Evolutionary conservation across 2,797 vertebrate genomes (phyloP).

Genomic region (Pipistrellus kuhlii): DNA sequence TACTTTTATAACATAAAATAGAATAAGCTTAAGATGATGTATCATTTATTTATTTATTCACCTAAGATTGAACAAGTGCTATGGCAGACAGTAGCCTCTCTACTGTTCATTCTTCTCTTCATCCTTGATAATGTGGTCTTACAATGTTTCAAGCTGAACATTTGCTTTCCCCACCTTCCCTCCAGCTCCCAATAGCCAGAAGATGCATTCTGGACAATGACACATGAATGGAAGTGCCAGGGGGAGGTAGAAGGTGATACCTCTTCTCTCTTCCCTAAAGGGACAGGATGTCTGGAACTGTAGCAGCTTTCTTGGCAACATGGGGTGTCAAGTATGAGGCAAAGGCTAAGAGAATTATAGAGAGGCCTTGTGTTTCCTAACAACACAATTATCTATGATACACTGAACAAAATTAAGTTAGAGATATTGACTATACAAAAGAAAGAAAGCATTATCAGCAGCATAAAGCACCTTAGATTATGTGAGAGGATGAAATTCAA

Average conservation of each 20-base stretch:
- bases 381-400: conserved; percentile 2
- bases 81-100: not conserved
- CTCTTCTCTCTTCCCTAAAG: not conserved
- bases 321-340: not conserved
- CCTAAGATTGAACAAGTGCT: not conserved
- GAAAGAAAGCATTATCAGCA: not conserved
- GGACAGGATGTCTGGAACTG: not conserved
- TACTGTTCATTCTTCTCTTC: not conserved
- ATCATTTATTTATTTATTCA: not conserved
- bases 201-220: not conserved
- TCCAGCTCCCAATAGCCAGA: not conserved
- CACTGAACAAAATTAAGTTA: not conserved
- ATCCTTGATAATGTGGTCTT: not conserved
- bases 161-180: not conserved
- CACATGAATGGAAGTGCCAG: not conserved
- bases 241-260: not conserved
- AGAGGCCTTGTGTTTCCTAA: not conserved
- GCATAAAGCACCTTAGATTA: conserved; percentile 28
- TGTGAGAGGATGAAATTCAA: not conserved
- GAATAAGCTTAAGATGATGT: not conserved
- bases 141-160: not conserved
- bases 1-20: not conserved
- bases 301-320: not conserved
- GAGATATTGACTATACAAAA: conserved; percentile 18
- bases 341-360: not conserved